Percentiles rank a stretch among this genome's conserved stretches.
Evolutionary conservation across 2,113 vertebrate species (phyloP).

Genomic region (Maylandia zebra): DNA sequence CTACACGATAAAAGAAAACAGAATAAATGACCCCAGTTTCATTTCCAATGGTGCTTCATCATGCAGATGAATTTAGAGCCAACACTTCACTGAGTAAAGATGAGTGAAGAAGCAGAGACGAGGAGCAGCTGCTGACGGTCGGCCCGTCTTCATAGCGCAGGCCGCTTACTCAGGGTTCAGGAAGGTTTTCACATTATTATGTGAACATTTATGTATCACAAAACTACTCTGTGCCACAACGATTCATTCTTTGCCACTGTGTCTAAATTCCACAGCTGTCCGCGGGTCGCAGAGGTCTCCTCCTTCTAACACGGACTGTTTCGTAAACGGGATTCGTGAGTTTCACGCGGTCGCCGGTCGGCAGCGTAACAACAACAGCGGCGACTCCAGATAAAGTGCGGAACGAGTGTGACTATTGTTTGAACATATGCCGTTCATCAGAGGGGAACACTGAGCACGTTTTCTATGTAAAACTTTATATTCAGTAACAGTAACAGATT

Average conservation of each 20-base stretch:
- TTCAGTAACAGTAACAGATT: background rate
- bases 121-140: background rate
- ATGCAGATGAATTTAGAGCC: background rate
- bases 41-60: background rate
- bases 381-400: background rate
- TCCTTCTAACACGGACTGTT: background rate
- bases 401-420: background rate
- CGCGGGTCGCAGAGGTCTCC: background rate
- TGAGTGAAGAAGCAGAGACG: background rate
- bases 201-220: background rate
- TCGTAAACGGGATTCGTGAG: background rate
- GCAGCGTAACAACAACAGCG: background rate
- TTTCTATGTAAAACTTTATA: background rate
- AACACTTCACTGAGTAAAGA: background rate
- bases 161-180: background rate
- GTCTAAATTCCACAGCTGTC: background rate
- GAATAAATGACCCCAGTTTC: background rate
- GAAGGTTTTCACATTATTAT: background rate
- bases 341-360: accelerated
- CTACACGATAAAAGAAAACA: background rate
- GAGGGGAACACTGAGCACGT: background rate
- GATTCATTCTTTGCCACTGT: background rate
- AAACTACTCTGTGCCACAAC: background rate
- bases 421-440: background rate
- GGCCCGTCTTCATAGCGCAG: background rate